phyloP scores from a whole-genome alignment of 2,797 vertebrate genomes.

The Lutjanus campechanus region DNA sequence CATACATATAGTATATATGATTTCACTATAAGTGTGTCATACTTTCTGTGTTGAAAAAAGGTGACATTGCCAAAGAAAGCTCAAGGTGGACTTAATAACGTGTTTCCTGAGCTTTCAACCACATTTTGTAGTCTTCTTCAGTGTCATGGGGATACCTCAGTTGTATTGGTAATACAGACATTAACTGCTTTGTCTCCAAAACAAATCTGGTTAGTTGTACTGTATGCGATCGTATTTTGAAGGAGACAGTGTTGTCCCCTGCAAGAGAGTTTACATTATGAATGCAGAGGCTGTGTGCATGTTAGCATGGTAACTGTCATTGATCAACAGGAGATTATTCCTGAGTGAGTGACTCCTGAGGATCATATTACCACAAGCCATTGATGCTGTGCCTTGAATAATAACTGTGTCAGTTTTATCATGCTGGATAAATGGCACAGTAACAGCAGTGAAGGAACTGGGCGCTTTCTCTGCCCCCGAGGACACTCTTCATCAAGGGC shows the following conservation, averaged over 20 bases:
- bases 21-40: too few species aligned
- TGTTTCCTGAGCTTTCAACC: too few species aligned
- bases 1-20: too few species aligned
- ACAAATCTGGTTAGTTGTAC: background rate
- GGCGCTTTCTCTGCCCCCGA: background rate
- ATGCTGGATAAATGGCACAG: slow-evolving; percentile 24
- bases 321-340: slow-evolving; percentile 22
- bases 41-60: too few species aligned
- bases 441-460: slow-evolving; percentile 14
- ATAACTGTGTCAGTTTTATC: slow-evolving; percentile 35
- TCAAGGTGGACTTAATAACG: too few species aligned
- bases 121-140: too few species aligned
- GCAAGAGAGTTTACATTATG: background rate
- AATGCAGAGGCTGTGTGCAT: background rate
- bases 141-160: background rate
- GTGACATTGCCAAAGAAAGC: too few species aligned
- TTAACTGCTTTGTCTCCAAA: background rate
- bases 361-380: background rate
- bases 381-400: slow-evolving; percentile 7
- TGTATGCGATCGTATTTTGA: background rate
- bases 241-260: background rate
- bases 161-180: background rate
- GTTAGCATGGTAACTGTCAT: background rate
- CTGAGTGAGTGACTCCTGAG: slow-evolving; percentile 33
- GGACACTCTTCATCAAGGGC: slow-evolving; percentile 17